Evolutionary conservation across 2,113 vertebrate species (phyloP), one percentile per base, ranked within the genome.

Genomic region (Clarias batrachus): DNA sequence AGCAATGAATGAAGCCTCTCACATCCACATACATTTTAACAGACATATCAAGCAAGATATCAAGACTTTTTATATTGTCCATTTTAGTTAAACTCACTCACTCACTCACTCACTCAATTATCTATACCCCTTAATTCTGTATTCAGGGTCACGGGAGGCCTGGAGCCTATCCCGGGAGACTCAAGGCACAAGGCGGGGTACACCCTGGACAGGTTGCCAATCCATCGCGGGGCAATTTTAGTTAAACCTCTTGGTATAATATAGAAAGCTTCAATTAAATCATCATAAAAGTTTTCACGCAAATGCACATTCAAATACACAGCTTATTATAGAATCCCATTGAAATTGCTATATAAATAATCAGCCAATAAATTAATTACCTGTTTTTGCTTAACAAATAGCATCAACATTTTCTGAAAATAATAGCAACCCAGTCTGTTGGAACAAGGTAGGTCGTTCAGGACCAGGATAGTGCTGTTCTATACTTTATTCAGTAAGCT

Each of bases 401-500:
- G 57, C 41, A 74, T 62, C 82, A 25, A 59, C 52, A 85, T 76
- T 90, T 86, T 86, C 85, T 90, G 78, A 83, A 91, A 90, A 91
- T 90, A 87, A 89, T 83, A 62, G 86, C 86, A 87, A 82, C 86
- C 86, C 85, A 33, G 82, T 91, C 52, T 87, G 68, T 89, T 87
- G 71, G 77, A 85, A 86, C 85, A 89, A 91, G 89, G 77, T 86
- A 14, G 37, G 59, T 79, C 76, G 76, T 91, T 90, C 89, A 90
- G 91, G 90, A 92, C 66, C 37, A 66, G 85, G 30, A 79, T 83
- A 81, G 76, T 79, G 9, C 4, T 23, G 52, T 63, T 37, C 66
- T 85, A 77, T 85, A 82, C 37, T 77, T 80, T 79, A 62, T 87
- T 86, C 66, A 85, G 68, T 63, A 82, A 82, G 57, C 81, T 87